Evolutionary conservation across 1,140 invertebrate genomes (phyloP), one percentile per base, ranked within the genome.

Genomic region (Caerostris darwini): DNA sequence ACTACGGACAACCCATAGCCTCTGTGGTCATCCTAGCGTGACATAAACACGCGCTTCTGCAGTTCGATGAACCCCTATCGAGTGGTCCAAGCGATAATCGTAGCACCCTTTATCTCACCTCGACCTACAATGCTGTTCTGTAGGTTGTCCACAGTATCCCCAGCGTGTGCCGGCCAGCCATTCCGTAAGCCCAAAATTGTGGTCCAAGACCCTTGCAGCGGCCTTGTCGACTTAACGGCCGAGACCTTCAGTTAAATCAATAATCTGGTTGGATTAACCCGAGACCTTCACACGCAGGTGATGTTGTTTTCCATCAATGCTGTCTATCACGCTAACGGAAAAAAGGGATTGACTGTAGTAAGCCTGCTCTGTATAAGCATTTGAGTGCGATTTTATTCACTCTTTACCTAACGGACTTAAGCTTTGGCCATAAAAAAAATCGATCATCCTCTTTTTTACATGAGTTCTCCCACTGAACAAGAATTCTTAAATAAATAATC

Each of bases 51-150:
- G 86, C 86, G 86, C 59, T 61, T 85, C 56, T 85, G 57, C 82
- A 57, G 86, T 88, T 88, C 86, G 86, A 88, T 88, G 86, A 88
- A 88, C 86, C 86, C 57, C 58, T 59, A 7, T 85, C 82, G 50
- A 34, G 69, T 77, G 69, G 82, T 58, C 82, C 54, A 85, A 85
- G 57, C 54, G 82, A 56, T 85, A 58, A 58, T 58, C 69, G 10
- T 88, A 53, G 59, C 86, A 88, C 86, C 86, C 57, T 19, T 88
- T 87, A 19, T 8, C 59, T 59, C 86, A 59, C 86, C 86, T 88
- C 86, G n/a, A 88, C 57, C 57, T 88, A 57, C 53, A 88, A 88
- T 77, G 19, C 69, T 10, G 69, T 77, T 77, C 8, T 71, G 69
- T 71, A 71, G 34, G 69, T 53, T 71, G 69, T 50, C 69, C 69